Evolutionary conservation across 2,888 invertebrate genomes (phyloP).

Genomic region (Homarus gammarus): DNA sequence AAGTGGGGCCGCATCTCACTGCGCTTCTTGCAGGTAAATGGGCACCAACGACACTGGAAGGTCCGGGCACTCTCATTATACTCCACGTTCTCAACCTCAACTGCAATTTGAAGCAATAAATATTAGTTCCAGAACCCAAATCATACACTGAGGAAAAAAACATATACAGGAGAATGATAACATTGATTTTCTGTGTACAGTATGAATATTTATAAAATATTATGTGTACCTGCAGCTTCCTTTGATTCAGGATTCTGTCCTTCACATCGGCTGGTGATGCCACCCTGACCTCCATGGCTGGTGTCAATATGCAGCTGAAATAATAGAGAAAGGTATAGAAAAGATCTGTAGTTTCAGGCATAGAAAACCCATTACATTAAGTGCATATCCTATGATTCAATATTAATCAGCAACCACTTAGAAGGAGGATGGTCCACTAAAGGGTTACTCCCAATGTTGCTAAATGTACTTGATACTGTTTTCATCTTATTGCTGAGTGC

Average conservation of each 20-base stretch:
- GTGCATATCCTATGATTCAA: too few species aligned
- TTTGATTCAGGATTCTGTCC: constrained; percentile 73
- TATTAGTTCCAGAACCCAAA: neutral
- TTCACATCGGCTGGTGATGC: constrained; percentile 74
- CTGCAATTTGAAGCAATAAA: constrained; percentile 19
- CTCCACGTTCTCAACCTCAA: constrained; percentile 27
- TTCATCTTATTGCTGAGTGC: too few species aligned
- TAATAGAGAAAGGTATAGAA: neutral
- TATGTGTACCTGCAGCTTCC: constrained; percentile 24
- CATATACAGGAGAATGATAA: too few species aligned
- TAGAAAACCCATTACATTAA: too few species aligned
- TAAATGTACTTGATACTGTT: too few species aligned
- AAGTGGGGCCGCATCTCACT: constrained; percentile 84
- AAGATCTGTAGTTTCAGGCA: too few species aligned
- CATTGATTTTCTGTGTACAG: too few species aligned
- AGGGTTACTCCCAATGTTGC: too few species aligned
- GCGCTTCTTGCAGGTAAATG: constrained; percentile 84
- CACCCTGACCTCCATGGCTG: constrained; percentile 73
- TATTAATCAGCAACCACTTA: too few species aligned
- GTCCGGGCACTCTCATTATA: constrained; percentile 59
- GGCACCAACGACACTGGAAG: constrained; percentile 85
- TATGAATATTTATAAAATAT: neutral
- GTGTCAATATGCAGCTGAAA: constrained; percentile 75
- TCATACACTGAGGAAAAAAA: neutral
- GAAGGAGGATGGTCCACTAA: too few species aligned